These are phyloP conservation scores for Aythya baeri DNA, from an alignment of 2,113 vertebrate genomes.

Conservation along the genomic window DNA sequence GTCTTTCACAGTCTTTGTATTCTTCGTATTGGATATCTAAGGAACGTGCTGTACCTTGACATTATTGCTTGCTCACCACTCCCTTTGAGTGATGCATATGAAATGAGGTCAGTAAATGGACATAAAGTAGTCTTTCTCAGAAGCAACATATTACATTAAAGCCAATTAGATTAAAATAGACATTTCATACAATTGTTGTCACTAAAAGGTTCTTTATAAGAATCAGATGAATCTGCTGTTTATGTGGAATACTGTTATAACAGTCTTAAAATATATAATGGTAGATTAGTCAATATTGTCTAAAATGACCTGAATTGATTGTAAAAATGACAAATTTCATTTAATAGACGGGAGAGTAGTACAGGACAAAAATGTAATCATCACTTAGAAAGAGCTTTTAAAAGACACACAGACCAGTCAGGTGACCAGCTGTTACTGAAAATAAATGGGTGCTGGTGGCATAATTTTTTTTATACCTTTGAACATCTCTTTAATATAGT, in stretches of 20 bases:
- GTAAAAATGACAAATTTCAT: neutral
- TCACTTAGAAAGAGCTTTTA: neutral
- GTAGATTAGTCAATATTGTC: neutral
- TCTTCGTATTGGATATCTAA: neutral
- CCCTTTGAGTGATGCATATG: neutral
- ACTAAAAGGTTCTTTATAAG: neutral
- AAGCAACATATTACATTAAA: neutral
- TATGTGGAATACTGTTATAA: neutral
- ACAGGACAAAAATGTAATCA: neutral
- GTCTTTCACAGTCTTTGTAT: neutral
- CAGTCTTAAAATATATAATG: neutral
- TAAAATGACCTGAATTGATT: neutral
- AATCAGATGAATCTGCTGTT: neutral
- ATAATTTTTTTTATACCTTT: slow-evolving; percentile 1
- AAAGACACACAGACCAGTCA: neutral
- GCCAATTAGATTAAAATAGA: neutral
- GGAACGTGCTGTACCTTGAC: neutral
- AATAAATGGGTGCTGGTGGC: neutral
- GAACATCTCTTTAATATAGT: slow-evolving; percentile 13
- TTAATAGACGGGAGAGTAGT: neutral
- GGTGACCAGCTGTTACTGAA: neutral
- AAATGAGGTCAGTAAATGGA: neutral
- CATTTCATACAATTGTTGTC: neutral
- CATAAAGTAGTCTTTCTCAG: neutral
- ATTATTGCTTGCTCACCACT: neutral